Percentiles rank a stretch among this genome's conserved stretches.
These are phyloP conservation scores for Pollachius pollachius DNA, from an alignment of 2,113 vertebrate species.

Conservation along the genomic window DNA sequence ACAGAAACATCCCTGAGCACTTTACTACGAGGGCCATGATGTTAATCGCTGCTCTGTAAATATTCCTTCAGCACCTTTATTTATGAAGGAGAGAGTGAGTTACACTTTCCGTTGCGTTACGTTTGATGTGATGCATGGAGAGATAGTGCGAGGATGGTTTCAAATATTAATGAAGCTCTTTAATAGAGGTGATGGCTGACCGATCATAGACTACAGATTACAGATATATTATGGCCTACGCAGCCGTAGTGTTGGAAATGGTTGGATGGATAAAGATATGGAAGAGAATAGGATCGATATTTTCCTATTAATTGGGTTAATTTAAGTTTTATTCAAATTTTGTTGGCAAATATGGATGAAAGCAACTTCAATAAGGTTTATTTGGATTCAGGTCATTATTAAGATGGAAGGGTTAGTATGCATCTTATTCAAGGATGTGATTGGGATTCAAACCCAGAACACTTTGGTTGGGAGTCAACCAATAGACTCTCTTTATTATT, in stretches of 20 bases:
- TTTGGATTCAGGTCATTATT: too few species aligned
- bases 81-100: conserved; percentile 16
- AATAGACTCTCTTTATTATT: too few species aligned
- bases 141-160: conserved; percentile 39
- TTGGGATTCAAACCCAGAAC: too few species aligned
- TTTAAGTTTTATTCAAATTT: too few species aligned
- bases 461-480: too few species aligned
- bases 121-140: conserved; percentile 12
- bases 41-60: conserved; percentile 32
- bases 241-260: conserved; percentile 18
- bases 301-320: too few species aligned
- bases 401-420: too few species aligned
- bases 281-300: too few species aligned
- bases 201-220: conserved; percentile 6
- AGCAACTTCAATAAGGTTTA: too few species aligned
- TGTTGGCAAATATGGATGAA: too few species aligned
- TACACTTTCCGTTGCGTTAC: too few species aligned
- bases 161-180: conserved; percentile 62
- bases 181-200: conserved; percentile 46
- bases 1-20: neutral
- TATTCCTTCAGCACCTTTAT: conserved; percentile 23
- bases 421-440: too few species aligned
- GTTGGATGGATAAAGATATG: conserved; percentile 16
- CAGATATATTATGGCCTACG: neutral
- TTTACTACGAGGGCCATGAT: conserved; percentile 2